Conservation (phyloP, 2,113 vertebrate genomes). For the Tinamus guttatus region DNA sequence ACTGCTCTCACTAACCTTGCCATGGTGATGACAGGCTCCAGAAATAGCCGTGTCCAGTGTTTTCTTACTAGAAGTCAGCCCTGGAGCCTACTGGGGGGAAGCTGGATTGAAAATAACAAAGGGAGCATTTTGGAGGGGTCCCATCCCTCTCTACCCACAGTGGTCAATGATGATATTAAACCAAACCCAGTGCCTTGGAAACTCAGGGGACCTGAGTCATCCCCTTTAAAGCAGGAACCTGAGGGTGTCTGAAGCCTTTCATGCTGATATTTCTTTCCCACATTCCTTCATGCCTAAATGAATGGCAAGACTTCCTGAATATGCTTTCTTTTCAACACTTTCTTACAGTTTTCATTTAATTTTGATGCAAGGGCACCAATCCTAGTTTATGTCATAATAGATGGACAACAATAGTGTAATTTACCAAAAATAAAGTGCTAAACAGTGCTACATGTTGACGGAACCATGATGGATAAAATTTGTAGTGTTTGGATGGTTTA, state of each 20-base stretch:
- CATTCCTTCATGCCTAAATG: background rate
- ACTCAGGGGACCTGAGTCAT: background rate
- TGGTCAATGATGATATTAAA: background rate
- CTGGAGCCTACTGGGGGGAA: background rate
- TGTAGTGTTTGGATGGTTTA: conserved; percentile 66
- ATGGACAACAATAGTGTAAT: conserved; percentile 49
- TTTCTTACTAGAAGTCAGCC: conserved; percentile 40
- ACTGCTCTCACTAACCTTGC: conserved; percentile 19
- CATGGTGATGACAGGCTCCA: conserved; percentile 50
- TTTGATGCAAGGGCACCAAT: conserved; percentile 46
- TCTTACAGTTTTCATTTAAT: conserved; percentile 23
- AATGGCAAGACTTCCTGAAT: background rate
- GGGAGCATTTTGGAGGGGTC: background rate
- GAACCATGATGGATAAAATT: conserved; percentile 64
- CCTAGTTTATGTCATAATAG: conserved; percentile 66
- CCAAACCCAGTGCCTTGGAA: background rate
- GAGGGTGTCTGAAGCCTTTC: background rate
- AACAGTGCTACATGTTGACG: conserved; percentile 50
- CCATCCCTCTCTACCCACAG: background rate
- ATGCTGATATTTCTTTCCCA: background rate
- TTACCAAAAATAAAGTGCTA: conserved; percentile 68
- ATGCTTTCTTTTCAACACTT: background rate
- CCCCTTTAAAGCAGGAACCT: background rate
- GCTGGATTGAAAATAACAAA: background rate
- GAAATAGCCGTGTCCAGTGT: conserved; percentile 34